Evolutionary conservation across 35 echinoderm and acorn worm genomes (phyloP).

Genomic region (Amphiura filiformis): DNA sequence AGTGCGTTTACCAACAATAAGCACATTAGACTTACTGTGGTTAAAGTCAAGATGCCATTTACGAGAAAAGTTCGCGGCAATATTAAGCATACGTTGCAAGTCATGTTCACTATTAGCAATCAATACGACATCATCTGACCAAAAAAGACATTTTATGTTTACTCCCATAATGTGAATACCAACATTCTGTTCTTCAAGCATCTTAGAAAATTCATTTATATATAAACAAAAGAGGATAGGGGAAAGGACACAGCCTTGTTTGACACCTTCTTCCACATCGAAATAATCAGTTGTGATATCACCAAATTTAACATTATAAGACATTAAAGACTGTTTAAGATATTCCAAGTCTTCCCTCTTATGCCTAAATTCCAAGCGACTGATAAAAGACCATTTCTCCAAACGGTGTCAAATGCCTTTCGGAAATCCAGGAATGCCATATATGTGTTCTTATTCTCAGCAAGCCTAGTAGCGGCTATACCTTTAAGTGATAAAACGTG

Average conservation of each 20-base stretch:
- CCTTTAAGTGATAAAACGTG: neutral
- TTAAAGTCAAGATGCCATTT: too few relatives aligned
- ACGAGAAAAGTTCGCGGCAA: too few relatives aligned
- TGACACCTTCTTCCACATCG: neutral
- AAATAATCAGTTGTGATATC: neutral
- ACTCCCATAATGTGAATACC: neutral
- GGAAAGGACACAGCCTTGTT: neutral
- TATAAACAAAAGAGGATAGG: neutral
- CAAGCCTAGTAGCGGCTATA: neutral
- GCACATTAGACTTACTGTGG: too few relatives aligned
- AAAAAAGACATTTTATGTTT: neutral
- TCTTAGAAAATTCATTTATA: slow-evolving; percentile 19
- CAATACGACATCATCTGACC: neutral
- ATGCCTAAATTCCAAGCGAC: neutral
- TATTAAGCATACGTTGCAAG: too few relatives aligned
- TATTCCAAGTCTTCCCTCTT: neutral
- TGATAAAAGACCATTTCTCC: neutral
- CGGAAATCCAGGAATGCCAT: slow-evolving; percentile 2
- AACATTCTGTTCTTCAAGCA: neutral
- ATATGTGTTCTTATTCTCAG: slow-evolving; percentile 3
- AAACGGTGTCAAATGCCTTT: neutral
- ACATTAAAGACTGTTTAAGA: neutral
- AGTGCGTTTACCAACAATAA: too few relatives aligned
- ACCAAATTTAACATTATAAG: slow-evolving; percentile 21
- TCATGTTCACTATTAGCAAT: neutral